These are phyloP conservation scores for Cydia amplana DNA, from an alignment of 1,140 invertebrate genomes.

Conservation along the genomic window DNA sequence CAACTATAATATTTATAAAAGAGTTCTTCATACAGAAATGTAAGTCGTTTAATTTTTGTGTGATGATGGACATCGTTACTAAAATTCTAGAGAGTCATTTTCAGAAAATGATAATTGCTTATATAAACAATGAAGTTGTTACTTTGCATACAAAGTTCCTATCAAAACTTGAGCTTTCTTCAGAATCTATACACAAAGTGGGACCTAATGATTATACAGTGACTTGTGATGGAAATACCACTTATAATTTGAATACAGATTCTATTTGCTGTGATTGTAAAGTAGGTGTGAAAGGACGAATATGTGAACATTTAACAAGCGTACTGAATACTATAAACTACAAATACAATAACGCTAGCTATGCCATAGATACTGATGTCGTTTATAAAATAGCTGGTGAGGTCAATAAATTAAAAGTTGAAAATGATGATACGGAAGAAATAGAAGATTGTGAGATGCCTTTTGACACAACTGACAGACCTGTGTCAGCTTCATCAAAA, in stretches of 20 bases:
- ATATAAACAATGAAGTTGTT: neutral
- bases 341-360: constrained; percentile 11
- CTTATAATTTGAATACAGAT: constrained; percentile 35
- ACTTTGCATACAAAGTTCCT: constrained; percentile 33
- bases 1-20: constrained; percentile 32
- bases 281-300: constrained; percentile 31
- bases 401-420: constrained; percentile 7
- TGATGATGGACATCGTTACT: constrained; percentile 38
- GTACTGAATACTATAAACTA: constrained; percentile 30
- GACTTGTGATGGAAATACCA: constrained; percentile 1
- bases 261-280: constrained; percentile 39
- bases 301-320: constrained; percentile 37
- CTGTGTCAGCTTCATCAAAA: constrained; percentile 10
- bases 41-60: constrained; percentile 33
- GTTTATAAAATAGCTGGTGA: constrained; percentile 34
- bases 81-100: constrained; percentile 37
- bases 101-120: neutral
- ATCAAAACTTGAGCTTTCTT: neutral
- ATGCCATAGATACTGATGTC: constrained; percentile 32
- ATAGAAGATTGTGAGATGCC: neutral
- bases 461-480: neutral
- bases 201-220: constrained; percentile 33
- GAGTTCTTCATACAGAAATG: constrained; percentile 39
- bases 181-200: constrained; percentile 6
- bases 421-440: neutral